phyloP scores from a whole-genome alignment of 2,113 vertebrate species.

The Cyphomyrus plagiostoma region DNA sequence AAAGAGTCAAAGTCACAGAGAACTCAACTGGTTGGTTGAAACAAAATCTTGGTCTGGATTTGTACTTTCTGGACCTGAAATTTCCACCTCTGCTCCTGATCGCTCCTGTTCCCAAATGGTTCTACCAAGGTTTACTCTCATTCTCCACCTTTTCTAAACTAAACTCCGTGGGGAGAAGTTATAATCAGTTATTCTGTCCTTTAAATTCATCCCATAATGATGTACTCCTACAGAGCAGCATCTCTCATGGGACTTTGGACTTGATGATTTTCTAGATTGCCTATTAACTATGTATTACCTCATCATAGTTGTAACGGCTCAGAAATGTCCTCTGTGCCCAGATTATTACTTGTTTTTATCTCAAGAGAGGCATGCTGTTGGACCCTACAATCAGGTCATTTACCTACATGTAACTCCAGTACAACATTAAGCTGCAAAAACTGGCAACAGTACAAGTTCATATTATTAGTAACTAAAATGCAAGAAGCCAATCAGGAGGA shows the following conservation, averaged over 20 bases:
- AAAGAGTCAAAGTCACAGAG: too few species aligned
- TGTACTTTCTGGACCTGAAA: too few species aligned
- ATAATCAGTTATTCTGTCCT: neutral
- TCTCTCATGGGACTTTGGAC: neutral
- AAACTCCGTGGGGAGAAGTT: neutral
- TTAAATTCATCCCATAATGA: neutral
- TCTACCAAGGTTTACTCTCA: too few species aligned
- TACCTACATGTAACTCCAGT: neutral
- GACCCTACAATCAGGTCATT: neutral
- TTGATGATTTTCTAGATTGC: neutral
- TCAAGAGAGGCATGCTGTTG: neutral
- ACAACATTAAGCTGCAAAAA: neutral
- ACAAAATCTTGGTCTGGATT: too few species aligned
- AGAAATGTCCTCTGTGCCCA: neutral
- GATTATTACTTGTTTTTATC: neutral
- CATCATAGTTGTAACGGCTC: neutral
- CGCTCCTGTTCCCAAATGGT: too few species aligned
- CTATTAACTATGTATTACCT: neutral
- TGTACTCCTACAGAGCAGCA: neutral
- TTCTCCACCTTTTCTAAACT: neutral
- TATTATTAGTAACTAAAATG: neutral
- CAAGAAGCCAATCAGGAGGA: neutral
- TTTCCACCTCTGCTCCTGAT: too few species aligned
- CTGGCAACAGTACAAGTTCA: neutral
- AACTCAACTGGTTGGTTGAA: too few species aligned